phyloP scores from a whole-genome alignment of 2,797 vertebrate genomes.

The Girardinus metallicus region DNA sequence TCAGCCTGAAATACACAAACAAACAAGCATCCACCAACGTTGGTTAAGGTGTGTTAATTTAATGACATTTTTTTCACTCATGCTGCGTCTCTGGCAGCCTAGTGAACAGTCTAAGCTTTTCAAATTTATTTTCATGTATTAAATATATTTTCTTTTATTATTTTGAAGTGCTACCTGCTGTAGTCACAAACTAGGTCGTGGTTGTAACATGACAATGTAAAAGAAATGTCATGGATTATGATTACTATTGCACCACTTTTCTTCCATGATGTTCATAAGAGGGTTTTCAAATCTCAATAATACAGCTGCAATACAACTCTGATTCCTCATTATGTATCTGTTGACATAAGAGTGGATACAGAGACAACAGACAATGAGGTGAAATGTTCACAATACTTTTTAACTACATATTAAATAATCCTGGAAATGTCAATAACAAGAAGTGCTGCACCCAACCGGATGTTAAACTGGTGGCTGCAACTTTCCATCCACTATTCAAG shows the following conservation, averaged over 20 bases:
- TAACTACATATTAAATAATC: background rate
- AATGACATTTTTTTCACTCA: background rate
- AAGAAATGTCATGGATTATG: no score
- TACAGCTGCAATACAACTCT: background rate
- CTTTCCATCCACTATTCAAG: background rate
- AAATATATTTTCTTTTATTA: background rate
- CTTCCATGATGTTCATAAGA: background rate
- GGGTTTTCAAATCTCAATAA: background rate
- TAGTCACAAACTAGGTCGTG: no score
- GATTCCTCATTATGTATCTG: background rate
- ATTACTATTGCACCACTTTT: background rate
- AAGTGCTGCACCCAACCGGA: background rate
- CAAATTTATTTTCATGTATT: background rate
- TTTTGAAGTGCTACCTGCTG: background rate
- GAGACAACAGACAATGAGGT: background rate
- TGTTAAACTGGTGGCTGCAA: background rate
- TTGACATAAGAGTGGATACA: background rate
- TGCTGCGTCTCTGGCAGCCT: background rate
- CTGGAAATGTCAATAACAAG: conserved; percentile 2
- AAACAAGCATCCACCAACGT: conserved; percentile 9
- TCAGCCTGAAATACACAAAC: conserved; percentile 86
- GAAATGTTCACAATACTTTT: background rate
- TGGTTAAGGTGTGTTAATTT: background rate
- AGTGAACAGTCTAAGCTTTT: background rate
- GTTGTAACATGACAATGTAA: background rate